Evolutionary conservation across 2,797 vertebrate species (phyloP).

Genomic region (Silurus lanzhouensis): DNA sequence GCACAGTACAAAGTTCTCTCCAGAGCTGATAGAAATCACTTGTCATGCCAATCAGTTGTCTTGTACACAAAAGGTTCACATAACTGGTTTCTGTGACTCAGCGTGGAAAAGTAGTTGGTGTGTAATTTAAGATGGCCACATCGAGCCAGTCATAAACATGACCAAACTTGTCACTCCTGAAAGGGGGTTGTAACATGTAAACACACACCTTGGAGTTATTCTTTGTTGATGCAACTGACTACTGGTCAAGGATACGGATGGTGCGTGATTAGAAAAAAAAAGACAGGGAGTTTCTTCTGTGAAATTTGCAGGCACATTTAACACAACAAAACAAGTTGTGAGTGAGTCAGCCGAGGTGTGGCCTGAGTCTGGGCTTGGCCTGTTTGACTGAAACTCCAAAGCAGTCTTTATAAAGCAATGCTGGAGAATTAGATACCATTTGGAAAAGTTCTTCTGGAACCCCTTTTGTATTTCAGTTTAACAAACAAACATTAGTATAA

Average conservation of each 20-base stretch:
- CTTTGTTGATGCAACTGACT: background rate
- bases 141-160: background rate
- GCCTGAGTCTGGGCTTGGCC: background rate
- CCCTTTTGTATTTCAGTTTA: background rate
- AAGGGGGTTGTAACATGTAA: background rate
- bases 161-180: background rate
- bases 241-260: background rate
- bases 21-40: background rate
- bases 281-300: background rate
- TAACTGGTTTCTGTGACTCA: constrained; percentile 28
- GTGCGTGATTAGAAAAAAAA: background rate
- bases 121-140: background rate
- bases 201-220: background rate
- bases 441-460: background rate
- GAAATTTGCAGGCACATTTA: background rate
- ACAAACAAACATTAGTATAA: background rate
- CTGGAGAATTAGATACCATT: background rate
- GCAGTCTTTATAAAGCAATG: background rate
- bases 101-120: background rate
- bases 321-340: background rate
- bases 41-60: background rate
- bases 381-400: background rate
- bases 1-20: background rate
- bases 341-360: constrained; percentile 19
- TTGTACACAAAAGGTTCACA: background rate